These are phyloP conservation scores for Xanthia icteritia DNA, from an alignment of 2,888 invertebrate genomes.

Conservation along the genomic window DNA sequence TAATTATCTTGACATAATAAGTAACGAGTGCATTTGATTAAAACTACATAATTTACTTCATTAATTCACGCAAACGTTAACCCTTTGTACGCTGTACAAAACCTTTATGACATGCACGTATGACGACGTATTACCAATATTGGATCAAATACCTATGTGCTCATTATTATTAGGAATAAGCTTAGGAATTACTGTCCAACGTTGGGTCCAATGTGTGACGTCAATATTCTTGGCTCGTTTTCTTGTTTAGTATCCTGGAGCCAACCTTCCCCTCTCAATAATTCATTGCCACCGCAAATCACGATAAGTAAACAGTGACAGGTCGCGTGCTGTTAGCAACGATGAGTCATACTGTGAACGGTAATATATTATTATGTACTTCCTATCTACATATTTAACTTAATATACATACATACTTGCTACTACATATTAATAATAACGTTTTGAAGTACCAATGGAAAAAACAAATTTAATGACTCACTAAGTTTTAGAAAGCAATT, in stretches of 20 bases:
- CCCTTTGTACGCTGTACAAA: slow-evolving; percentile 39
- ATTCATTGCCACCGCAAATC: slow-evolving; percentile 76
- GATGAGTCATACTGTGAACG: slow-evolving; percentile 69
- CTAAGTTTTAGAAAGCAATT: background rate
- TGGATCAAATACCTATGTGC: slow-evolving; percentile 26
- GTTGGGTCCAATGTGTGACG: slow-evolving; percentile 35
- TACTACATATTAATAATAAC: background rate
- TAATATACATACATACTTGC: background rate
- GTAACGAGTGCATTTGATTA: slow-evolving; percentile 31
- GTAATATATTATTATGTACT: slow-evolving; percentile 11
- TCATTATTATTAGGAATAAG: background rate
- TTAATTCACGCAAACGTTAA: slow-evolving; percentile 47
- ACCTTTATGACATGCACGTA: slow-evolving; percentile 40
- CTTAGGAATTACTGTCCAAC: slow-evolving; percentile 4
- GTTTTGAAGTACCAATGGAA: background rate
- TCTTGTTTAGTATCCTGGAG: slow-evolving; percentile 16
- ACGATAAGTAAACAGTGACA: slow-evolving; percentile 78
- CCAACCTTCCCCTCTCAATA: slow-evolving; percentile 69
- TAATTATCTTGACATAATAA: slow-evolving; percentile 39
- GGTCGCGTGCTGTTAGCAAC: slow-evolving; percentile 72
- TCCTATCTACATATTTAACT: slow-evolving; percentile 10
- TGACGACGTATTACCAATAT: slow-evolving; percentile 41
- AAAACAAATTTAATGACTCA: background rate
- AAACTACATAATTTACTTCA: slow-evolving; percentile 50
- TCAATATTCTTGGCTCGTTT: slow-evolving; percentile 23